Evolutionary conservation across 2,797 vertebrate species (phyloP).

Genomic region (Mormyrops boulengeri): DNA sequence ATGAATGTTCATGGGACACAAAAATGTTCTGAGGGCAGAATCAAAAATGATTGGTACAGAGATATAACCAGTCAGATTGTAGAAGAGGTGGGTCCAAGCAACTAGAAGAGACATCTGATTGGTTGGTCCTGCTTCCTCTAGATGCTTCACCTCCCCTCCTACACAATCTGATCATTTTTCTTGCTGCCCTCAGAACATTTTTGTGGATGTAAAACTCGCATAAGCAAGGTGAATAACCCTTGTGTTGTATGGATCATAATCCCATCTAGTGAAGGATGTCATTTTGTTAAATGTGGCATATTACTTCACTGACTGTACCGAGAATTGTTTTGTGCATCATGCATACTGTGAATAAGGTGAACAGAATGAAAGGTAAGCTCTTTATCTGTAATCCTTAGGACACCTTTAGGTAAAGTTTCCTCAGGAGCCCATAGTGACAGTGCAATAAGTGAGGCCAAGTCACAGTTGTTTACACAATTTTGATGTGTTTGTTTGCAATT

Average conservation of each 20-base stretch:
- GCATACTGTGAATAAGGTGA: not conserved
- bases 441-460: not conserved
- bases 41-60: not conserved
- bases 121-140: not conserved
- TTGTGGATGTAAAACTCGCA: not conserved
- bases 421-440: not conserved
- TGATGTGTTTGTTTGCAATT: not conserved
- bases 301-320: not conserved
- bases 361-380: not conserved
- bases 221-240: not conserved
- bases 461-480: not conserved
- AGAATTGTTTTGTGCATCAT: not conserved
- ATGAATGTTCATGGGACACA: not conserved
- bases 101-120: not conserved
- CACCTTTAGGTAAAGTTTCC: not conserved
- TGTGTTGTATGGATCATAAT: not conserved
- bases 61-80: not conserved
- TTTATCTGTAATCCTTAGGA: not conserved
- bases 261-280: not conserved
- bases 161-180: not conserved
- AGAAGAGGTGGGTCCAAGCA: not conserved
- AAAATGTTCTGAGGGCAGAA: not conserved
- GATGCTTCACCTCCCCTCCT: not conserved
- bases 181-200: not conserved
- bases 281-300: not conserved